Conservation (phyloP, 1,140 invertebrate genomes). For the Cyclargus thomasi region DNA sequence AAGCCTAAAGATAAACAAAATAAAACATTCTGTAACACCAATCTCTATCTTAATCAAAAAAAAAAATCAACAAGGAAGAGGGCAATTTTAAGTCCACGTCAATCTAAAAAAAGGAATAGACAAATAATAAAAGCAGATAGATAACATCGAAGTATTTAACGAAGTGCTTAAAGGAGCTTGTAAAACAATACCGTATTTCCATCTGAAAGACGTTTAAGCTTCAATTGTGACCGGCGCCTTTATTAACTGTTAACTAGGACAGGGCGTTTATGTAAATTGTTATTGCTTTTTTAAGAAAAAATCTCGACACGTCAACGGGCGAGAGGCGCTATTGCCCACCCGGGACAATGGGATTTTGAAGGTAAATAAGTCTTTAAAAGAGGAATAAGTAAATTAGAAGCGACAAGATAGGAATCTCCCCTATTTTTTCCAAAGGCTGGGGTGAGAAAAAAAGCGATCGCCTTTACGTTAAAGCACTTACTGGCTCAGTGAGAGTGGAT, state of each 20-base stretch:
- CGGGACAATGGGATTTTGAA: conserved; percentile 75
- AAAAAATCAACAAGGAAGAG: neutral
- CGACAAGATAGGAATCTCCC: conserved; percentile 80
- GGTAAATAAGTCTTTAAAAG: conserved; percentile 80
- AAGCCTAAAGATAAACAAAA: neutral
- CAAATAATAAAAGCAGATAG: conserved; percentile 30
- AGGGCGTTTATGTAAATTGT: conserved; percentile 74
- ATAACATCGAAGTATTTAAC: conserved; percentile 33
- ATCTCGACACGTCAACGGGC: conserved; percentile 58
- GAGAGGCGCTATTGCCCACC: conserved; percentile 57
- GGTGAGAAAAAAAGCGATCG: conserved; percentile 71
- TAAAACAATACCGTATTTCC: conserved; percentile 68
- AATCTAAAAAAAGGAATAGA: conserved; percentile 15
- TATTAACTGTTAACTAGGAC: conserved; percentile 74
- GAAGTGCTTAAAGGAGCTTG: conserved; percentile 42
- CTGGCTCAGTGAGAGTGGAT: conserved; percentile 38
- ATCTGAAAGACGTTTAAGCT: conserved; percentile 66
- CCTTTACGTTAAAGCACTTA: conserved; percentile 50
- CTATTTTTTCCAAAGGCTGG: conserved; percentile 72
- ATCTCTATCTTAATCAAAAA: neutral
- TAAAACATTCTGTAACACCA: neutral
- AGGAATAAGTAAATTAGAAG: conserved; percentile 82
- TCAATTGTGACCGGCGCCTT: conserved; percentile 70
- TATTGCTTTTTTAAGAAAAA: conserved; percentile 73
- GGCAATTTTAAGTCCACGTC: neutral